Conservation (phyloP, 2,113 vertebrate genomes). For the Ursus arctos region DNA sequence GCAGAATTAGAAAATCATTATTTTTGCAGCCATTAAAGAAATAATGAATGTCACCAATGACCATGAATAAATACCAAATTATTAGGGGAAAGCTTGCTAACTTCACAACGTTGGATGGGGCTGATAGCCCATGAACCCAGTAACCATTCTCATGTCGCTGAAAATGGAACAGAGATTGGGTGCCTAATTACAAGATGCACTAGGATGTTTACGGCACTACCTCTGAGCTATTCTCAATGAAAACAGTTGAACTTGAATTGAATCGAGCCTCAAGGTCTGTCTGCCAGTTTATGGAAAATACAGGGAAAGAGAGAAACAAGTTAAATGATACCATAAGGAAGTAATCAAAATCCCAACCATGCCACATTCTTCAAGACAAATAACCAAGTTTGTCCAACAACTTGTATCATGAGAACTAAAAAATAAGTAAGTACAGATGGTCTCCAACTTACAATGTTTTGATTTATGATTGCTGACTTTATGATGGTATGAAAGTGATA, state of each 20-base stretch:
- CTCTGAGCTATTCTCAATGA: neutral
- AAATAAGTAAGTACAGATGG: neutral
- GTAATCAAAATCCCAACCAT: neutral
- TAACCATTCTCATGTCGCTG: neutral
- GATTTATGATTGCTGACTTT: neutral
- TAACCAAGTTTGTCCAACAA: neutral
- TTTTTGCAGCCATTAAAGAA: conserved; percentile 27
- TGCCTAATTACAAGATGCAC: neutral
- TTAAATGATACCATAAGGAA: neutral
- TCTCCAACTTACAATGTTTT: neutral
- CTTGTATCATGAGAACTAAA: neutral
- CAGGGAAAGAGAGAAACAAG: neutral
- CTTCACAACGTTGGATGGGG: neutral
- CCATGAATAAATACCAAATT: conserved; percentile 36
- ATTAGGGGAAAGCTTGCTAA: neutral
- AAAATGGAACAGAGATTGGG: neutral
- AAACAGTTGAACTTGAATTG: neutral
- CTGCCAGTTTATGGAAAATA: neutral
- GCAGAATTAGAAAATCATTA: neutral
- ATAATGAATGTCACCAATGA: neutral
- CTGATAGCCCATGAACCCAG: neutral
- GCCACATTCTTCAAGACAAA: neutral
- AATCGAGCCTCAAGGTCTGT: neutral
- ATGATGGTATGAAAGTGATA: neutral
- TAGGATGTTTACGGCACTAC: neutral